Evolutionary conservation across 2,888 invertebrate species (phyloP), one percentile per base, ranked within the genome.

Genomic region (Sesamia inferens): DNA sequence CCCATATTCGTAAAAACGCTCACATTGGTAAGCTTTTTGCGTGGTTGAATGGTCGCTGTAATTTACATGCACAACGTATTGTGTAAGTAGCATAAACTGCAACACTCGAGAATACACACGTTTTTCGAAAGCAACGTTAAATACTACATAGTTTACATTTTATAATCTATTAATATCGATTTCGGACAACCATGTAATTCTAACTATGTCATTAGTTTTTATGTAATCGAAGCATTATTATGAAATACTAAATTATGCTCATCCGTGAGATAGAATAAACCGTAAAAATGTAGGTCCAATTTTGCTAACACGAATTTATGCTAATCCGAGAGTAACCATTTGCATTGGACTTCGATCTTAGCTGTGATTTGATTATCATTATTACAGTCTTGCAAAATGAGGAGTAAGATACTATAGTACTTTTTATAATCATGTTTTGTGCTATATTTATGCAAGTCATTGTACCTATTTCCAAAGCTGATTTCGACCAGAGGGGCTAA

Each of bases 1-100:
- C 65, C 71, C 79, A 78, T 71, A 82, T 82, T 78, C 54, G 83
- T 78, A 57, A 64, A 78, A 70, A 70, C 58, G 31, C 54, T 55
- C 54, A 48, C 62, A 68, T 68, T 76, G 78, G 57, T 82, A 59
- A 63, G 55, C 42, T 51, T 63, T 68, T 58, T 42, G 63, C 68
- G 57, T 63, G 82, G 22, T 63, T 48, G 39, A 74, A 57, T 77
- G 77, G 75, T 70, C 67, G 31, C 54, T 83, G 22, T 61, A 54
- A 66, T 51, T 55, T 72, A 72, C 59, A 61, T 72, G 57, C 65
- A 55, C 80, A 69, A 71, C 57, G 51, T 61, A 68, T 71, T 76
- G 69, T 81, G 68, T 42, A 76, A 84, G 58, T 69, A 59, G 69
- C 13, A 63, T 69, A 67, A 69, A 74, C 51, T 68, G 65, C 54